Evolutionary conservation across 1,140 invertebrate species (phyloP), one percentile per base, ranked within the genome.

Genomic region (Diploscapter pachys): DNA sequence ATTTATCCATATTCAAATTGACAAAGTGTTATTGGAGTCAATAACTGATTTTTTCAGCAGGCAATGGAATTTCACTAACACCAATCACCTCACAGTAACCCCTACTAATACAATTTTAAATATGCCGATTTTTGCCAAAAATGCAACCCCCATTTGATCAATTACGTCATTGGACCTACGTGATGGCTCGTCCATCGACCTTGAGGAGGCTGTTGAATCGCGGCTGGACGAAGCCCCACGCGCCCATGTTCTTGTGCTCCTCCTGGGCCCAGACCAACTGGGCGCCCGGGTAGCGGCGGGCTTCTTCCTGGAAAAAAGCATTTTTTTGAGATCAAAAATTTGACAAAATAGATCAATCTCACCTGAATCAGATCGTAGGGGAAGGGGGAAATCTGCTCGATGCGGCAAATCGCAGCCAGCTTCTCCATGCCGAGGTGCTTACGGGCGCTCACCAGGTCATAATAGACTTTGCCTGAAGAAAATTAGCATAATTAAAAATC

Each of bases 211-310:
- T 85, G 71, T 92, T 89, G 88, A 99, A 93, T 80, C 96, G 90
- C 1, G 95, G 95, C 86, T 95, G 92, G 63, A 98, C 90, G 84
- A 97, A 98, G 11, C 89, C 90, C 95, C 96, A 99, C n/a, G 91
- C 89, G 54, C 96, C 96, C 89, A 93, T 93, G 87, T 99, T 99
- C 88, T 98, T 98, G 87, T 96, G 95, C 87, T 99, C 96, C 89
- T 99, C 97, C 88, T 99, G 97, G 71, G 91, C 90, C 94, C 95
- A 99, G 51, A 91, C 85, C 5, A 99, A 84, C 81, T 92, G 90
- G 3, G 96, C 96, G 86, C 94, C 92, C 4, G 93, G 90, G 87
- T 98, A 99, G 85, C 67, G 71, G 48, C 63, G 65, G 63, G 61
- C 64, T 13, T 64, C 74, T 57, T 64, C 48, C 86, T 92, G 93